phyloP scores from a whole-genome alignment of 2,888 invertebrate species.

The Agonum fuliginosum region DNA sequence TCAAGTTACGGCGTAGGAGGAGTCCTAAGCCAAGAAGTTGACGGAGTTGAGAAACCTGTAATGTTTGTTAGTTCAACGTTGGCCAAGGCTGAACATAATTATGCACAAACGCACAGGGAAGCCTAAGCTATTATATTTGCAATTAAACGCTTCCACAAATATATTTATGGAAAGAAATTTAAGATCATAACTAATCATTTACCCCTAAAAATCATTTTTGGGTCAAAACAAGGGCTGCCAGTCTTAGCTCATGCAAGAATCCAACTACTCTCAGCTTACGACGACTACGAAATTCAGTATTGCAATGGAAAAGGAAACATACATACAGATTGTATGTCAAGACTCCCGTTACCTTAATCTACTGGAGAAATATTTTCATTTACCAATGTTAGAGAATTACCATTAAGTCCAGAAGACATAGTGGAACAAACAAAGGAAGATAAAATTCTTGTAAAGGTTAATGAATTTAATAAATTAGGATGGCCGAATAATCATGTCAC shows the following conservation, averaged over 20 bases:
- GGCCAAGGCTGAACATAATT: slow-evolving; percentile 42
- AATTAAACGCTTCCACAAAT: slow-evolving; percentile 52
- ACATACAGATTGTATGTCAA: neutral
- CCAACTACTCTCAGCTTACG: slow-evolving; percentile 38
- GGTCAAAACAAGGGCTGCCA: slow-evolving; percentile 30
- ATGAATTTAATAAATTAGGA: too few species aligned
- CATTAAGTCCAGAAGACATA: too few species aligned
- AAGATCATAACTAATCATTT: slow-evolving; percentile 54
- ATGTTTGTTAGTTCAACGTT: slow-evolving; percentile 54
- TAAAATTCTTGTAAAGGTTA: too few species aligned
- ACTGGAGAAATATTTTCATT: too few species aligned
- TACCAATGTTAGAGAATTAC: too few species aligned
- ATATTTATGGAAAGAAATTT: slow-evolving; percentile 46
- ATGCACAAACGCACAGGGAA: slow-evolving; percentile 28
- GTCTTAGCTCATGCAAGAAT: slow-evolving; percentile 40
- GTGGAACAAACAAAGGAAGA: too few species aligned
- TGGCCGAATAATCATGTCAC: too few species aligned
- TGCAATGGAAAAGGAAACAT: neutral
- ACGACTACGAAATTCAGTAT: slow-evolving; percentile 50
- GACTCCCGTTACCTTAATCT: too few species aligned
- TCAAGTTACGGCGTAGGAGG: slow-evolving; percentile 54
- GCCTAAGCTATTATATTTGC: slow-evolving; percentile 59
- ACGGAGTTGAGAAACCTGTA: slow-evolving; percentile 39
- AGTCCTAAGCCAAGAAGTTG: slow-evolving; percentile 56
- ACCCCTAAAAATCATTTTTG: slow-evolving; percentile 53